Percentiles rank a stretch among this genome's conserved stretches.
These are phyloP conservation scores for Chrysemys picta DNA, from an alignment of 2,113 vertebrate genomes.

Conservation along the genomic window DNA sequence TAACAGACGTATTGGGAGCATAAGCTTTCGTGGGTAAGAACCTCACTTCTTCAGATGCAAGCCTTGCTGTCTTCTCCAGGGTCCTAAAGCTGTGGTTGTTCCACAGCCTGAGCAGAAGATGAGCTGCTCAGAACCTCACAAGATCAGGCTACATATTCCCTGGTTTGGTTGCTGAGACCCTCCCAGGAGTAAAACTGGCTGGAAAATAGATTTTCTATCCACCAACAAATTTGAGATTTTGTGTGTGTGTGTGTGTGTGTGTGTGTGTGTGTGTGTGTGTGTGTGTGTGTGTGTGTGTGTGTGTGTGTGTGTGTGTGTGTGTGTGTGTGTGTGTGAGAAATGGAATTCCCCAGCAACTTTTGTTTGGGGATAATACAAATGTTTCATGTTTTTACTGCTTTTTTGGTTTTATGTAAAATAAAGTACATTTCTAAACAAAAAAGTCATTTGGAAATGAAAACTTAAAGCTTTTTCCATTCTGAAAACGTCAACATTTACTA, in stretches of 20 bases:
- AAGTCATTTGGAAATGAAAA: neutral
- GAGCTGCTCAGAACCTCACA: neutral
- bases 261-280: too few species aligned
- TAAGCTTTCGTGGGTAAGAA: too few species aligned
- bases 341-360: neutral
- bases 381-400: neutral
- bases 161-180: neutral
- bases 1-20: too few species aligned
- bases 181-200: neutral
- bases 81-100: too few species aligned
- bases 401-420: neutral
- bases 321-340: neutral
- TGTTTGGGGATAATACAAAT: neutral
- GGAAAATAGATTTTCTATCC: too few species aligned
- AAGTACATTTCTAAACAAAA: neutral
- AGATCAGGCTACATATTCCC: neutral
- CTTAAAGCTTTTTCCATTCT: neutral
- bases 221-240: neutral
- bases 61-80: neutral
- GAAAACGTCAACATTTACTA: neutral
- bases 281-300: too few species aligned
- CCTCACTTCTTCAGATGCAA: too few species aligned
- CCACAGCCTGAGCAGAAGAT: neutral
- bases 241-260: too few species aligned
- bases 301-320: too few species aligned